phyloP scores from a whole-genome alignment of 1,140 invertebrate species.

The Bombus waltoni region DNA sequence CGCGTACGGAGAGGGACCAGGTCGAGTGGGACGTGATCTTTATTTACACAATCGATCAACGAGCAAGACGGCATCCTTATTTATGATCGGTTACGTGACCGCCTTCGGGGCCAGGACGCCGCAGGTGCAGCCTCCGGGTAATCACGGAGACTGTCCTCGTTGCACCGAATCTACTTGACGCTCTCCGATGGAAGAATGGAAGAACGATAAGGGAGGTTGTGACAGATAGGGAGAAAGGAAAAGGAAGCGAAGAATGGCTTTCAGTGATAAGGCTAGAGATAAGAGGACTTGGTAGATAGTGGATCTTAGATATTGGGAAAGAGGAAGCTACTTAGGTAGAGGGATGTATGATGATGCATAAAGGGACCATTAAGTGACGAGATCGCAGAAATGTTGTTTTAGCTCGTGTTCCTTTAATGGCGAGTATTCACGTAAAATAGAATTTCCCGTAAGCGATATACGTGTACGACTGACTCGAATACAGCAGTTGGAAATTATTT shows the following conservation, averaged over 20 bases:
- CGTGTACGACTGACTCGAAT: not conserved
- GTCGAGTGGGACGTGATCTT: conserved; percentile 45
- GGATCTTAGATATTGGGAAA: not conserved
- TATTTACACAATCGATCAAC: conserved; percentile 66
- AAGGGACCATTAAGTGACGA: not conserved
- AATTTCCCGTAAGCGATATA: not conserved
- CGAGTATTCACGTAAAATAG: not conserved
- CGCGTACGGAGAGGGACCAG: no score
- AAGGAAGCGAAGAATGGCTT: not conserved
- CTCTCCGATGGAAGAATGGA: not conserved
- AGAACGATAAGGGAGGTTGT: not conserved
- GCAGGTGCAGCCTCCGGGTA: conserved; percentile 48
- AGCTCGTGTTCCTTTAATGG: not conserved
- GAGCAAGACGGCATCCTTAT: conserved; percentile 53
- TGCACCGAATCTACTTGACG: not conserved
- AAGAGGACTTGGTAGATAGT: not conserved
- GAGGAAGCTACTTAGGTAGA: not conserved
- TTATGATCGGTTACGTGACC: conserved; percentile 41
- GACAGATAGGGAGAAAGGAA: not conserved
- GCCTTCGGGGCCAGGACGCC: not conserved
- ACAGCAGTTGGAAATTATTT: not conserved
- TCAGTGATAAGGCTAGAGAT: not conserved
- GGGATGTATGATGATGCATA: not conserved
- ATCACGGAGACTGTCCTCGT: not conserved
- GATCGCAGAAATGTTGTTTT: not conserved